Conservation (phyloP, 2,888 invertebrate species). For the Xestoiulus laeticollis region DNA sequence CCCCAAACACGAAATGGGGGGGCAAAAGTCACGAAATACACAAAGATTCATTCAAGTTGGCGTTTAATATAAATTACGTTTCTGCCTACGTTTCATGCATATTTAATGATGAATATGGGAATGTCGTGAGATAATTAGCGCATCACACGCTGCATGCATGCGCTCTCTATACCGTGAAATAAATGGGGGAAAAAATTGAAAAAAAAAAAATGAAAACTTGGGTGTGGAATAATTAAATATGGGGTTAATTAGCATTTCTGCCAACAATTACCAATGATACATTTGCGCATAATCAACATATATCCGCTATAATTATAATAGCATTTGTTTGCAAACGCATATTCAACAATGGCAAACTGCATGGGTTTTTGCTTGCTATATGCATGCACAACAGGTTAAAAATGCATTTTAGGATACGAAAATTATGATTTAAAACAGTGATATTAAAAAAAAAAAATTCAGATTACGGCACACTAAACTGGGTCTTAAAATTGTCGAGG, state of each 20-base stretch:
- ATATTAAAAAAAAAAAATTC: no score
- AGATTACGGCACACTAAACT: no score
- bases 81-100: neutral
- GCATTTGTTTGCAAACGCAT: neutral
- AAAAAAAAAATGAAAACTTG: neutral
- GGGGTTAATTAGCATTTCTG: constrained; percentile 43
- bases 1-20: neutral
- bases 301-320: neutral
- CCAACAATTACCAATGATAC: constrained; percentile 23
- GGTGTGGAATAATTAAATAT: constrained; percentile 44
- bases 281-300: neutral
- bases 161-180: neutral
- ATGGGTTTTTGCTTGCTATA: no score
- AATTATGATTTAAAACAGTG: no score
- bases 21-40: neutral
- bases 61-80: neutral
- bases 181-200: neutral
- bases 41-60: neutral
- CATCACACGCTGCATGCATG: neutral
- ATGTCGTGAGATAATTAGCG: neutral
- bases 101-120: neutral
- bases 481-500: no score
- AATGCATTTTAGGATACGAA: no score
- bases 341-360: neutral
- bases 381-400: no score